A percentile compares a stretch with the other conserved stretches of the same genome.
Evolutionary conservation across 1,140 invertebrate species (phyloP).

Genomic region (Meteorus sp.): DNA sequence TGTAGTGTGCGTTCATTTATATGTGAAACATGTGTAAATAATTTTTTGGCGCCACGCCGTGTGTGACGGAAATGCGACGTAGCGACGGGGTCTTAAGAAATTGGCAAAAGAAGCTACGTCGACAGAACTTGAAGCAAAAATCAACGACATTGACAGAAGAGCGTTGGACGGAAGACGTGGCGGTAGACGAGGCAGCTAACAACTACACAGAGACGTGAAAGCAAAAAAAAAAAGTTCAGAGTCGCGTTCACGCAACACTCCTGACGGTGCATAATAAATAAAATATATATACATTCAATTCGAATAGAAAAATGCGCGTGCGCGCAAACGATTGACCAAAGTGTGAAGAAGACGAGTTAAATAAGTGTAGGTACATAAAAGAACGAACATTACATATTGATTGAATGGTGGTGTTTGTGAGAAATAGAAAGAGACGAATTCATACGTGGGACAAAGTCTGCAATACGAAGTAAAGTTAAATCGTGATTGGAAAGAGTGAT

Average conservation of each 20-base stretch:
- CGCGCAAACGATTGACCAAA: neutral
- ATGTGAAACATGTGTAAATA: neutral
- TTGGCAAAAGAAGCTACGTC: slow-evolving; percentile 17
- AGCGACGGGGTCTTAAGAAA: slow-evolving; percentile 15
- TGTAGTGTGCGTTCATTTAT: too few species aligned
- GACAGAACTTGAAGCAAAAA: neutral
- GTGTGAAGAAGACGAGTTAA: neutral
- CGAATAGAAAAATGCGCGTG: neutral
- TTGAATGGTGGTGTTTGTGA: too few species aligned
- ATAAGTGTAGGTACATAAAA: too few species aligned
- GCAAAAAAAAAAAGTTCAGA: too few species aligned
- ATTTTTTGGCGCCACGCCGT: slow-evolving; percentile 6
- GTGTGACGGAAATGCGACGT: slow-evolving; percentile 20
- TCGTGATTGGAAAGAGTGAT: slow-evolving; percentile 19
- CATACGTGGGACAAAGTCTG: too few species aligned
- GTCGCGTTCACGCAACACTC: slow-evolving; percentile 8
- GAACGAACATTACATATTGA: too few species aligned
- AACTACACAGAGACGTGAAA: too few species aligned
- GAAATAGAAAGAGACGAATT: too few species aligned
- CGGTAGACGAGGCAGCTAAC: too few species aligned
- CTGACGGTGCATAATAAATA: slow-evolving; percentile 14
- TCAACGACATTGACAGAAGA: neutral
- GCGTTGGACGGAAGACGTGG: neutral
- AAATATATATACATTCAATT: neutral
- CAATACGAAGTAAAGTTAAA: too few species aligned